Percentiles rank a stretch among this genome's conserved stretches.
Conservation (phyloP, 2,113 vertebrate species). For the Ornithorhynchus anatinus region DNA sequence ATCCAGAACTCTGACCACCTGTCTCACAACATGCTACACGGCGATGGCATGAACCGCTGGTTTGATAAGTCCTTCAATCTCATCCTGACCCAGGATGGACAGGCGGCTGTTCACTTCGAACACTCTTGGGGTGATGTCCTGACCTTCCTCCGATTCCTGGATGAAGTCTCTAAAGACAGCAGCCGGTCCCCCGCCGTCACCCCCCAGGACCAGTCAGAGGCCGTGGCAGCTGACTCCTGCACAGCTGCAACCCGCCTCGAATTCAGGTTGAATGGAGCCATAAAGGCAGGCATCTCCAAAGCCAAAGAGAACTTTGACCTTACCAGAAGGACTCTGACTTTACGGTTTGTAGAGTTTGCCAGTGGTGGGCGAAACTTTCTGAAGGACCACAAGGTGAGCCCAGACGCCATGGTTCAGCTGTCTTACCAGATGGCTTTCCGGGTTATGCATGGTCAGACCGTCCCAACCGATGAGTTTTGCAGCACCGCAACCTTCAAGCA, state of each 20-base stretch:
- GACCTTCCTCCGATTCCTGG: constrained; percentile 85
- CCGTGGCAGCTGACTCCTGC: constrained; percentile 76
- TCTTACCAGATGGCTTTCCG: constrained; percentile 90
- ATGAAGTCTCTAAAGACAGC: constrained; percentile 86
- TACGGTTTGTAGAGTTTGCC: constrained; percentile 77
- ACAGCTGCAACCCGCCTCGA: constrained; percentile 72
- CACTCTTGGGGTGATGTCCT: constrained; percentile 91
- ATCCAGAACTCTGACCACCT: constrained; percentile 75
- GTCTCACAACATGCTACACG: constrained; percentile 86
- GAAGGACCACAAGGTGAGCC: constrained; percentile 85
- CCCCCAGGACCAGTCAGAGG: constrained; percentile 62
- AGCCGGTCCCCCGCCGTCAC: constrained; percentile 68
- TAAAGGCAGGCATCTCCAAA: constrained; percentile 74
- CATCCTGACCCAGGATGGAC: constrained; percentile 80
- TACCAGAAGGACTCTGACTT: constrained; percentile 70
- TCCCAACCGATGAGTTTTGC: constrained; percentile 86
- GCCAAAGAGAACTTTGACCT: constrained; percentile 78
- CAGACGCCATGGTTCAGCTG: constrained; percentile 83
- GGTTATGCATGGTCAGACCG: constrained; percentile 77
- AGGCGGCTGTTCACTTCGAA: constrained; percentile 84
- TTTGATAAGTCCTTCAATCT: constrained; percentile 90
- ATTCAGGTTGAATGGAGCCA: constrained; percentile 76
- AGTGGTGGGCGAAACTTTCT: constrained; percentile 83
- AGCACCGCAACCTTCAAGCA: constrained; percentile 90
- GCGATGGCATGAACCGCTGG: constrained; percentile 87